Evolutionary conservation across 2,888 invertebrate genomes (phyloP).

Genomic region (Eumacrocentrus americanus): DNA sequence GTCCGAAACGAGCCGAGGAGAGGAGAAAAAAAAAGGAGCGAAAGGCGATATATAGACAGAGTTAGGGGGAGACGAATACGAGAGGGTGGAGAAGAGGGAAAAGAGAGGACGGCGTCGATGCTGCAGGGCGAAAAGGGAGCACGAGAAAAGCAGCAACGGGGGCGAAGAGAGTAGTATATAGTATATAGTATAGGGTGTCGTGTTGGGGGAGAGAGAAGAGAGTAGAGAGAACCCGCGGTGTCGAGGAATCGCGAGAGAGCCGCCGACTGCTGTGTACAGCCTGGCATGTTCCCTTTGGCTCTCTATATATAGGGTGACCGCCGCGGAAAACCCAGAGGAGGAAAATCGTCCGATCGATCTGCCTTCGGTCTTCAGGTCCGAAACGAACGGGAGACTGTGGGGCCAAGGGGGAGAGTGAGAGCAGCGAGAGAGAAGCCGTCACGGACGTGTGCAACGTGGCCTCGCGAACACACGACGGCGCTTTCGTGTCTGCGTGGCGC

Average conservation of each 20-base stretch:
- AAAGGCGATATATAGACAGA: constrained; percentile 22
- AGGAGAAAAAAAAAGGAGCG: constrained; percentile 27
- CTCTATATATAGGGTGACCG: constrained; percentile 50
- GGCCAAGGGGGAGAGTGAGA: constrained; percentile 29
- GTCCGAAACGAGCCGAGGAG: constrained; percentile 38
- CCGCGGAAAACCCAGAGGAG: constrained; percentile 60
- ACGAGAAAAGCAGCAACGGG: not conserved
- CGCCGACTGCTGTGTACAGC: constrained; percentile 20
- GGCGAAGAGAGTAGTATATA: not conserved
- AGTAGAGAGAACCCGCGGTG: constrained; percentile 45
- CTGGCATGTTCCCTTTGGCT: constrained; percentile 23
- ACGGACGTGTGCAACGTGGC: constrained; percentile 49
- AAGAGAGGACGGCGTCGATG: constrained; percentile 31
- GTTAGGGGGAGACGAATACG: constrained; percentile 19
- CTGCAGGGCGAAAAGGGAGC: constrained; percentile 21
- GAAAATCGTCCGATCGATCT: constrained; percentile 61
- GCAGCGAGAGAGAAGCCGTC: constrained; percentile 34
- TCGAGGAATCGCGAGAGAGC: constrained; percentile 46
- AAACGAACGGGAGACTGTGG: constrained; percentile 46
- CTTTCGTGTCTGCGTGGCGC: constrained; percentile 45
- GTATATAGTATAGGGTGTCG: constrained; percentile 12
- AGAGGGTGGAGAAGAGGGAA: constrained; percentile 25
- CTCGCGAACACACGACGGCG: constrained; percentile 43
- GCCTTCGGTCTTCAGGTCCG: constrained; percentile 60
- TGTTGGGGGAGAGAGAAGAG: not conserved